Conservation (phyloP, 1,140 invertebrate genomes). For the Scaptomyza hsui region DNA sequence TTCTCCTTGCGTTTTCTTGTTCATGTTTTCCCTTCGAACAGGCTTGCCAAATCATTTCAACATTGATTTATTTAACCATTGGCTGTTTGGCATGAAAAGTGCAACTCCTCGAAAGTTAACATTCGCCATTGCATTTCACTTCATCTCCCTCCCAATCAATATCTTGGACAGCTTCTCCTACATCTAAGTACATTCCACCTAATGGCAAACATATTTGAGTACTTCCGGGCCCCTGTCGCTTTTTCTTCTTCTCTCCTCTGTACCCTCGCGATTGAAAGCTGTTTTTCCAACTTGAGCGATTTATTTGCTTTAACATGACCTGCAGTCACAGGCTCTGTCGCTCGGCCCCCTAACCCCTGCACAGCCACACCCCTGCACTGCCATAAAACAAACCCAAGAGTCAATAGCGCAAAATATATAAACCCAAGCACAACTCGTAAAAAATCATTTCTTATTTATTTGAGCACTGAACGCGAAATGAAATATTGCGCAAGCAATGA, state of each 20-base stretch:
- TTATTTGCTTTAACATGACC: slow-evolving; percentile 68
- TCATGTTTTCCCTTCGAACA: background rate
- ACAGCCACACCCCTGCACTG: background rate
- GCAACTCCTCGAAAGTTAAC: slow-evolving; percentile 26
- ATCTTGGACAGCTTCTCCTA: slow-evolving; percentile 24
- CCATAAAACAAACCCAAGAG: slow-evolving; percentile 66
- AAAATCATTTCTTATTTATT: slow-evolving; percentile 79
- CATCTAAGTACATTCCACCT: slow-evolving; percentile 39
- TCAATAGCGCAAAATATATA: slow-evolving; percentile 59
- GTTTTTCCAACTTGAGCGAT: slow-evolving; percentile 63
- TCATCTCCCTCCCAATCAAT: slow-evolving; percentile 2
- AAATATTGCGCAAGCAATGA: slow-evolving; percentile 74
- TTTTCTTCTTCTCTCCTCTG: background rate
- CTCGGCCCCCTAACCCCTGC: background rate
- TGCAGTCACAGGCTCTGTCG: slow-evolving; percentile 30
- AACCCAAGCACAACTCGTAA: slow-evolving; percentile 51
- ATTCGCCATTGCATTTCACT: slow-evolving; percentile 16
- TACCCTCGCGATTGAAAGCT: slow-evolving; percentile 19
- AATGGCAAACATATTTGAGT: slow-evolving; percentile 52
- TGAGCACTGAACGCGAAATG: slow-evolving; percentile 69
- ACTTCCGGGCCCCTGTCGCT: slow-evolving; percentile 26
- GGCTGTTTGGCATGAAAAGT: slow-evolving; percentile 29
- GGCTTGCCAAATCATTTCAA: slow-evolving; percentile 18
- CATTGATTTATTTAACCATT: slow-evolving; percentile 30
- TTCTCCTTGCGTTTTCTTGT: background rate